Conservation (phyloP, 2,797 vertebrate species). For the Vespertilio murinus region DNA sequence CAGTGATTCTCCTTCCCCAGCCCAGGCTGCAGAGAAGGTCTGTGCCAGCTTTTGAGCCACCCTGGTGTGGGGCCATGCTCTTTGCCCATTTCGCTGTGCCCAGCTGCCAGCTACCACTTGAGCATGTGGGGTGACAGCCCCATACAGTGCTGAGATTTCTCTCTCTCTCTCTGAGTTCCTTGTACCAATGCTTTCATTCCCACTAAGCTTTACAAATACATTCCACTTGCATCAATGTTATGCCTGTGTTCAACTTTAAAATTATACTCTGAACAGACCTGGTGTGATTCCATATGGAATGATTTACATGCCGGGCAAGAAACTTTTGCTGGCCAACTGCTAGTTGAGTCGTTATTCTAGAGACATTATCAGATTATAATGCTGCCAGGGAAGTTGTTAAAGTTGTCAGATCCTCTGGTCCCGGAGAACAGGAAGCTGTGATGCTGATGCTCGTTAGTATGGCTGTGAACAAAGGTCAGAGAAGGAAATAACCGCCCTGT, state of each 20-base stretch:
- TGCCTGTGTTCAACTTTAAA: slow-evolving; percentile 88
- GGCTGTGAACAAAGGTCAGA: slow-evolving; percentile 32
- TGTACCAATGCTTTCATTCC: slow-evolving; percentile 73
- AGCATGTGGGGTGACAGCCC: neutral
- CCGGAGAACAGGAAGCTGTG: slow-evolving; percentile 71
- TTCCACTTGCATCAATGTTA: slow-evolving; percentile 85
- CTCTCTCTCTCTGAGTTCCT: slow-evolving; percentile 57
- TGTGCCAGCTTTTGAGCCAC: slow-evolving; percentile 53
- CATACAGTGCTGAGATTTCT: neutral
- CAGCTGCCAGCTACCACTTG: neutral
- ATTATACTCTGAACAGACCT: slow-evolving; percentile 84
- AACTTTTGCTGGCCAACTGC: slow-evolving; percentile 81
- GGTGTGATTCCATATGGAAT: slow-evolving; percentile 84
- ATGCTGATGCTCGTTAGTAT: slow-evolving; percentile 67
- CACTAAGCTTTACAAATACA: slow-evolving; percentile 81
- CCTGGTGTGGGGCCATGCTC: slow-evolving; percentile 31
- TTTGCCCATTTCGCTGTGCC: neutral
- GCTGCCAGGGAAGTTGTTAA: slow-evolving; percentile 81
- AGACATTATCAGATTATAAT: slow-evolving; percentile 80
- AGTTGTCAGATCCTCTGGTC: slow-evolving; percentile 72
- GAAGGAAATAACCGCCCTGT: slow-evolving; percentile 68
- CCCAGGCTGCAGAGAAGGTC: neutral
- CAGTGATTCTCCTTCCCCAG: accelerated
- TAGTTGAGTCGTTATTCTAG: slow-evolving; percentile 79
- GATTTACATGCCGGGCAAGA: slow-evolving; percentile 85